Evolutionary conservation across 2,797 vertebrate genomes (phyloP), one percentile per base, ranked within the genome.

Genomic region (Rhinophrynus dorsalis): DNA sequence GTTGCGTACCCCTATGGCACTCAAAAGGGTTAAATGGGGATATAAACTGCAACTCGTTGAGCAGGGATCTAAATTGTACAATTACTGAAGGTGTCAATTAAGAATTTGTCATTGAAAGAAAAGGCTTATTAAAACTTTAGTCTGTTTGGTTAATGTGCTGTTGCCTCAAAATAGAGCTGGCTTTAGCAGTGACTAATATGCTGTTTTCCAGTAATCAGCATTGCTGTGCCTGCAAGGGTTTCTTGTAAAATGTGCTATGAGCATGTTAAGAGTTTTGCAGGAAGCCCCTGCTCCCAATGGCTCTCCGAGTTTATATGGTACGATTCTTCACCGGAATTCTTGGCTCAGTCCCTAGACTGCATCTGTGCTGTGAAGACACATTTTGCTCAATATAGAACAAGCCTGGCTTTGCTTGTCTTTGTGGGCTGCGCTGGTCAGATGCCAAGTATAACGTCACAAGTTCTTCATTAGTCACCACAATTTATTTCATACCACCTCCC

Each of bases 401-500:
- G 70, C 67, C 75, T 68, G 56, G 68, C 66, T 80, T 77, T 78
- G 68, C 74, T 79, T 33, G 54, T 74, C 52, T 51, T 72, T 0
- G 0, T 51, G 44, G 62, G 76, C 64, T 64, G 59, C 21, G 63
- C 77, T 60, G 30, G 13, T 70, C 67, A 64, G 60, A 57, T 73
- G 74, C 74, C 80, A 79, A 73, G 47, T 27, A 8, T 80, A 79
- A 80, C 74, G 60, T 82, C 76, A 73, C 32, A 32, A 27, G 57
- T 23, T 71, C 67, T 80, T 68, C 48, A 30, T 74, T 67, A 66
- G 21, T 1, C 1, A 32, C 69, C 32, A n/a, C n/a, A n/a, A n/a
- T n/a, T n/a, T n/a, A n/a, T n/a, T n/a, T n/a, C n/a, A n/a, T n/a
- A n/a, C n/a, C n/a, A n/a, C n/a, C n/a, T n/a, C n/a, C n/a, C n/a